Conservation (phyloP, 2,888 invertebrate genomes). For the Podabrus alpinus region DNA sequence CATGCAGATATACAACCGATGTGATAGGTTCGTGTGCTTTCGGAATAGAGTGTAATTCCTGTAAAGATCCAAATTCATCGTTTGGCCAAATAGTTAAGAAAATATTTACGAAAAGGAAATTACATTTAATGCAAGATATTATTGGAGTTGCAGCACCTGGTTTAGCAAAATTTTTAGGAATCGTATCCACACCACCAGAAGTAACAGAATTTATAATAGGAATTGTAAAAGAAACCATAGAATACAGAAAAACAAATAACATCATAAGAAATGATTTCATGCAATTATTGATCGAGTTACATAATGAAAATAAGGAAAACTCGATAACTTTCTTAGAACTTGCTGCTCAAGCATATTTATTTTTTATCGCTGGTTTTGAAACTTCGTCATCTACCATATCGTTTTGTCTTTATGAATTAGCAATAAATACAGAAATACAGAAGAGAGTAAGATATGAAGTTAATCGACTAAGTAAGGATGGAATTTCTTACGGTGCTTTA, state of each 20-base stretch:
- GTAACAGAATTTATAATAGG: neutral
- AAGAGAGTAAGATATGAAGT: slow-evolving; percentile 54
- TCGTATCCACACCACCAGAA: neutral
- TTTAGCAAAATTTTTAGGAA: too few relatives aligned
- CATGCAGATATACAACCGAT: slow-evolving; percentile 50
- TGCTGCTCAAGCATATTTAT: slow-evolving; percentile 40
- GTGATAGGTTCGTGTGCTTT: slow-evolving; percentile 51
- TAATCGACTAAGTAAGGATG: slow-evolving; percentile 38
- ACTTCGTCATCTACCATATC: slow-evolving; percentile 53
- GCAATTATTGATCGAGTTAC: slow-evolving; percentile 10
- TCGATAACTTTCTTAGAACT: slow-evolving; percentile 19
- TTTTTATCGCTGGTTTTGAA: slow-evolving; percentile 49
- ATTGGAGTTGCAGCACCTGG: slow-evolving; percentile 34
- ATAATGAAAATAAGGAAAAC: neutral
- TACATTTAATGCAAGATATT: too few relatives aligned
- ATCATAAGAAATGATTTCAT: slow-evolving; percentile 2
- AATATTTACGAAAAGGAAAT: too few relatives aligned
- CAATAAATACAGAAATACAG: slow-evolving; percentile 55
- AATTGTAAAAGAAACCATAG: neutral
- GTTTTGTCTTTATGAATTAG: slow-evolving; percentile 58
- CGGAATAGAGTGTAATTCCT: slow-evolving; percentile 53
- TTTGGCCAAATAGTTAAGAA: slow-evolving; percentile 42
- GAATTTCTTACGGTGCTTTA: slow-evolving; percentile 56
- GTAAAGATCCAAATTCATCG: slow-evolving; percentile 49
- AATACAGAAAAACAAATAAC: neutral